Evolutionary conservation across 2,113 vertebrate genomes (phyloP).

Genomic region (Sigmodon hispidus): DNA sequence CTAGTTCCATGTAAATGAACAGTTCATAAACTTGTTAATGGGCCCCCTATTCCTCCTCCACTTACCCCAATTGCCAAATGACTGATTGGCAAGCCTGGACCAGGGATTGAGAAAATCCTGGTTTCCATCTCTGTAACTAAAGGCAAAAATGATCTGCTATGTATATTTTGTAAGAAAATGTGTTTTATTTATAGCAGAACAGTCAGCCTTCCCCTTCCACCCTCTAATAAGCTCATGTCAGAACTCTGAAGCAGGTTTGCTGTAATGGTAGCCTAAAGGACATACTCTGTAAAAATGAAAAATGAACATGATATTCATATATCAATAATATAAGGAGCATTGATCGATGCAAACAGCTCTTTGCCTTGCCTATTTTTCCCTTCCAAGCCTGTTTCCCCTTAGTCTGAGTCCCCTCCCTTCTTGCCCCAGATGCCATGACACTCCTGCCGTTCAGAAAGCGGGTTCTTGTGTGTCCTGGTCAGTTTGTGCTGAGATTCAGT

Average conservation of each 20-base stretch:
- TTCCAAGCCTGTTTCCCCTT: conserved; percentile 19
- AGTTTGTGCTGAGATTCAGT: conserved; percentile 81
- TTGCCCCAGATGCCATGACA: conserved; percentile 43
- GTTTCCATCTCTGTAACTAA: conserved; percentile 79
- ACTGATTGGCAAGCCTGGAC: conserved; percentile 15
- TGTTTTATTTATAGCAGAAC: conserved; percentile 81
- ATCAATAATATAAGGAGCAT: conserved; percentile 78
- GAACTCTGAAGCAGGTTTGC: conserved; percentile 76
- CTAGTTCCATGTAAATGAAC: conserved; percentile 39
- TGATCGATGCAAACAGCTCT: conserved; percentile 81
- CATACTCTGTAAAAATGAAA: conserved; percentile 83
- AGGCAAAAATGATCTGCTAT: conserved; percentile 77
- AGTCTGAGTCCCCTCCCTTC: background rate
- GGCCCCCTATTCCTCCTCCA: background rate
- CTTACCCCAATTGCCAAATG: background rate
- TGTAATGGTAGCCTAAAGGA: conserved; percentile 80
- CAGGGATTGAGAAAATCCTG: background rate
- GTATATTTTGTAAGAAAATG: conserved; percentile 85
- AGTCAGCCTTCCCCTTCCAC: conserved; percentile 51
- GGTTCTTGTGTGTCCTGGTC: conserved; percentile 77
- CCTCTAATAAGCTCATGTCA: conserved; percentile 80
- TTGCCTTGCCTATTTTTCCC: conserved; percentile 57
- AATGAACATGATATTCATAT: conserved; percentile 86
- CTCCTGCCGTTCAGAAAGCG: conserved; percentile 42
- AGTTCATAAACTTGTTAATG: conserved; percentile 36